Percentiles rank a stretch among this genome's conserved stretches.
Conservation (phyloP, 2,888 invertebrate genomes). For the Epinotia bilunana region DNA sequence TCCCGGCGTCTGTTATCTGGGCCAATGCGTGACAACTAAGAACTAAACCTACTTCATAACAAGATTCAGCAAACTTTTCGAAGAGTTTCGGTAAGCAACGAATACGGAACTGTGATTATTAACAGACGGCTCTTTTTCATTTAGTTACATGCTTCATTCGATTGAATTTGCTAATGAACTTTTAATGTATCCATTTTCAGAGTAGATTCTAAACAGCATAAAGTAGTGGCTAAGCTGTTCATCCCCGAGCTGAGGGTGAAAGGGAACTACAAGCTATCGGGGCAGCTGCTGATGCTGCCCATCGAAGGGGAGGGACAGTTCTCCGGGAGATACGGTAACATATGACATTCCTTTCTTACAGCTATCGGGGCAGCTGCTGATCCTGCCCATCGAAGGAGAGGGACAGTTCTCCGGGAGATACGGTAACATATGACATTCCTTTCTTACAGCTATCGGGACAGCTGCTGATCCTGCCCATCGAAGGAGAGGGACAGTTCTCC, state of each 20-base stretch:
- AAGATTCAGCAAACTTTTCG: too few species aligned
- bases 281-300: constrained; percentile 89
- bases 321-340: constrained; percentile 87
- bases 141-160: background rate
- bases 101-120: too few species aligned
- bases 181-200: constrained; percentile 66
- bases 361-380: constrained; percentile 87
- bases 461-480: constrained; percentile 89
- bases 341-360: constrained; percentile 37
- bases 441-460: constrained; percentile 84
- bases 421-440: constrained; percentile 70
- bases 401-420: constrained; percentile 88
- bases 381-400: constrained; percentile 89
- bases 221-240: constrained; percentile 85
- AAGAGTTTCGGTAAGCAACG: too few species aligned
- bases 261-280: constrained; percentile 87
- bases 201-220: constrained; percentile 82
- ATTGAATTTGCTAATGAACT: background rate
- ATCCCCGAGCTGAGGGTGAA: constrained; percentile 87
- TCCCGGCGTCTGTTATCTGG: too few species aligned
- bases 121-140: too few species aligned
- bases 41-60: too few species aligned
- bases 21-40: too few species aligned
- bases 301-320: constrained; percentile 88
- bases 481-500: constrained; percentile 86